phyloP scores from a whole-genome alignment of 2,113 vertebrate genomes.

The Pundamilia nyererei region DNA sequence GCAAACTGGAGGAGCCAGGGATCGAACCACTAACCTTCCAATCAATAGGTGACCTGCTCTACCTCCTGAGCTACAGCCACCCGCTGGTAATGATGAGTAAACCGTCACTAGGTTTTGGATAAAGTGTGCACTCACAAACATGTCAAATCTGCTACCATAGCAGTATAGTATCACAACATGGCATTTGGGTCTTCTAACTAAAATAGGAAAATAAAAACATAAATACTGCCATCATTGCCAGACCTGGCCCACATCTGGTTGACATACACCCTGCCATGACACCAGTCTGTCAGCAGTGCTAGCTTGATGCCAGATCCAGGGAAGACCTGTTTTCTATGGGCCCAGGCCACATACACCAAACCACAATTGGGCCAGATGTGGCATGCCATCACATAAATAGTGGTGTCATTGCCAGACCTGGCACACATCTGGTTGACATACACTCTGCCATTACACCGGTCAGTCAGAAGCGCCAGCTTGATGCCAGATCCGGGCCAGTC shows the following conservation, averaged over 20 bases:
- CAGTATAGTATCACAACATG: rapidly evolving
- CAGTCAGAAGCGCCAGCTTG: rapidly evolving
- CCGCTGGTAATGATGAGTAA: rapidly evolving
- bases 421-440: neutral
- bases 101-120: neutral
- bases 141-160: neutral
- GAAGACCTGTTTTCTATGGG: rapidly evolving
- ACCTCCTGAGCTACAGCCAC: neutral
- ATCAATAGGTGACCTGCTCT: neutral
- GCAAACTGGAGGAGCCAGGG: neutral
- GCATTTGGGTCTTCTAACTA: neutral
- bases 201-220: neutral
- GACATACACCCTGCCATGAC: neutral
- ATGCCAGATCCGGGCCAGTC: neutral
- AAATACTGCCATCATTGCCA: neutral
- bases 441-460: neutral
- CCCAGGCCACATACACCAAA: too few relatives aligned
- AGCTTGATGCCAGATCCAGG: neutral
- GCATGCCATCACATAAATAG: rapidly evolving
- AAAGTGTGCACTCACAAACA: neutral
- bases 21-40: neutral
- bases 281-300: rapidly evolving
- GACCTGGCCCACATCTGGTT: neutral
- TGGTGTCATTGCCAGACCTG: neutral
- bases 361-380: too few relatives aligned